Evolutionary conservation across 2,797 vertebrate genomes (phyloP), one percentile per base, ranked within the genome.

Genomic region (Galagoides demidoff): DNA sequence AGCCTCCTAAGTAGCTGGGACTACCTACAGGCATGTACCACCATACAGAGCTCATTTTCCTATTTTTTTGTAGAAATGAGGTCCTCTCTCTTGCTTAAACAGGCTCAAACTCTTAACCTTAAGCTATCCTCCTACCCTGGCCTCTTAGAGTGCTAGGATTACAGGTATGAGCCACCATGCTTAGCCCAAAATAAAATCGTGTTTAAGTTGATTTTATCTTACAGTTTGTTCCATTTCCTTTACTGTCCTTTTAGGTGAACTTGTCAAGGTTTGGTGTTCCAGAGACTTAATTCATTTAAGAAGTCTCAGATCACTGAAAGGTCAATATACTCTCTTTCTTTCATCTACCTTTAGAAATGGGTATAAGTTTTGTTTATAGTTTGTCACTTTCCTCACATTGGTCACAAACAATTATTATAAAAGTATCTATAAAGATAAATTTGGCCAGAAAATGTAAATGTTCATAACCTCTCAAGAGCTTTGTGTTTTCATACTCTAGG

Each of bases 381-480:
- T 39, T 34, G 25, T 83, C 45, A 66, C 13, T 79, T 22, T 88
- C 52, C 52, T 90, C 61, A 39, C 3, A 39, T 61, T 70, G 81
- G 49, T 91, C 37, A 91, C 63, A 88, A 73, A 87, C 37, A 92
- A 52, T 14, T 76, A 81, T 71, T 70, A 59, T 5, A 85, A 85
- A 95, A 71, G 14, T 91, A 74, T 73, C 83, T 84, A 22, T 87
- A 92, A 94, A 95, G 31, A 34, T n/a, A 90, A 37, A 71, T 89
- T 85, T 90, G 77, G 29, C 17, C 37, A 73, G 63, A 86, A 93
- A 59, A 83, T 84, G 55, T 77, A 52, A 92, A 95, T 70, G 17
- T 83, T 89, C 22, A 64, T 17, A 49, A 74, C 81, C 82, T 92
- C 64, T 55, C 39, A 57, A 81, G 39, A 59, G 8, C 37, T 89